Base-by-base conservation (phyloP, 1,140 invertebrate genomes). In the Tetragonula clypearis region DNA sequence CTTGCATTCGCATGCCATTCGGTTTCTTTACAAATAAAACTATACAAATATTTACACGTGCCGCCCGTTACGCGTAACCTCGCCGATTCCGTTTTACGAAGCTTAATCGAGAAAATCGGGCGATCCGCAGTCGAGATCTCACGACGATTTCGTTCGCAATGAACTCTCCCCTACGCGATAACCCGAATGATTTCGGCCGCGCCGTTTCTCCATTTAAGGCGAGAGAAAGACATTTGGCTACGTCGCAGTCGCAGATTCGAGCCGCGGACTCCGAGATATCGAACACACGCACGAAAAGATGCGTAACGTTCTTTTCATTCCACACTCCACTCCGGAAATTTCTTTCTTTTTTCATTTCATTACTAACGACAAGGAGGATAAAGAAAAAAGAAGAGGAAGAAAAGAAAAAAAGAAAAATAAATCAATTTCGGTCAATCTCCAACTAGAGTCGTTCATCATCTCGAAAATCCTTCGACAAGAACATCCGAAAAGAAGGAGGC, bases 41-140 rank as follows among this genome's bases (percentile, higher is more conserved):
- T 95, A 94, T 94, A 95, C 94, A 94, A 92, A 90, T 95, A 95
- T 95, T 90, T 95, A 95, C 94, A 95, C 65, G 69, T 90, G 87
- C 86, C 80, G 35, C 62, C 62, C 84, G 69, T 72, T 55, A 79
- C 72, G 79, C 78, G 35, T 60, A 66, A 79, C 19, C 53, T 53
- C 79, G 35, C 12, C 2, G 23, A n/a, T 62, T 60, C 30, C 17
- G 19, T 77, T 62, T n/a, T 19, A n/a, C 21, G 11, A 56, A 23
- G 74, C 26, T 76, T 35, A 30, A 76, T n/a, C 58, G 41, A 58
- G 72, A 60, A 21, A 41, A 49, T 62, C 3, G n/a, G 41, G 9
- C 55, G 55, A 53, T 8, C 4, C 65, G 65, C 26, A 19, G 55
- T 49, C 23, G 21, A 68, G 66, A 55, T 55, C 35, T 72, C 49